Evolutionary conservation across 1,140 invertebrate genomes (phyloP).

Genomic region (Phthorimaea operculella): DNA sequence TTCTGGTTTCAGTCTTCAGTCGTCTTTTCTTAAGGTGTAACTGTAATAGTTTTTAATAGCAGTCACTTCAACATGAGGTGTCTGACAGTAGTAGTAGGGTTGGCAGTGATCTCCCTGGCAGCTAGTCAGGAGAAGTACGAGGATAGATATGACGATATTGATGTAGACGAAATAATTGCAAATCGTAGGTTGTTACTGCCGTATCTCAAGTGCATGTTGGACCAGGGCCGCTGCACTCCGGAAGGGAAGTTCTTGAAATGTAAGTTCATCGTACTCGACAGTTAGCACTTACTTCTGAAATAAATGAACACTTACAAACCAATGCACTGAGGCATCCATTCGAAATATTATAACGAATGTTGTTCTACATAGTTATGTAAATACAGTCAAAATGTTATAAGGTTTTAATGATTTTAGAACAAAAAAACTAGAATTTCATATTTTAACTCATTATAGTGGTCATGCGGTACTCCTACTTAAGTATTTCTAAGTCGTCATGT

Average conservation of each 20-base stretch:
- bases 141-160: slow-evolving; percentile 77
- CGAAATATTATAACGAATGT: too few relatives aligned
- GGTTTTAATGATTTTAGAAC: too few relatives aligned
- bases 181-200: slow-evolving; percentile 75
- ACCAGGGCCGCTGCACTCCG: slow-evolving; percentile 67
- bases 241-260: slow-evolving; percentile 70
- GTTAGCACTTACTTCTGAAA: too few relatives aligned
- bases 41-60: background rate
- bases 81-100: slow-evolving; percentile 6
- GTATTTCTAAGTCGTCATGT: too few relatives aligned
- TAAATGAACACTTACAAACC: too few relatives aligned
- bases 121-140: slow-evolving; percentile 70
- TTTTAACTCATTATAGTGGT: too few relatives aligned
- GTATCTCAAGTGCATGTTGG: slow-evolving; percentile 75
- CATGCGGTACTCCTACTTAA: too few relatives aligned
- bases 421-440: too few relatives aligned
- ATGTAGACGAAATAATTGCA: slow-evolving; percentile 75
- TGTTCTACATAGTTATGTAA: too few relatives aligned
- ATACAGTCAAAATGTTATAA: too few relatives aligned
- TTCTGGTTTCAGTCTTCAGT: background rate
- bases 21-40: background rate
- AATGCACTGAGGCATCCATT: too few relatives aligned
- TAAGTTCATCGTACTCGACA: slow-evolving; percentile 12
- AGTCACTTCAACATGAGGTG: slow-evolving; percentile 24
- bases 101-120: slow-evolving; percentile 31